Base-by-base conservation (phyloP, 2,797 vertebrate species). In the Eulemur albifrons region DNA sequence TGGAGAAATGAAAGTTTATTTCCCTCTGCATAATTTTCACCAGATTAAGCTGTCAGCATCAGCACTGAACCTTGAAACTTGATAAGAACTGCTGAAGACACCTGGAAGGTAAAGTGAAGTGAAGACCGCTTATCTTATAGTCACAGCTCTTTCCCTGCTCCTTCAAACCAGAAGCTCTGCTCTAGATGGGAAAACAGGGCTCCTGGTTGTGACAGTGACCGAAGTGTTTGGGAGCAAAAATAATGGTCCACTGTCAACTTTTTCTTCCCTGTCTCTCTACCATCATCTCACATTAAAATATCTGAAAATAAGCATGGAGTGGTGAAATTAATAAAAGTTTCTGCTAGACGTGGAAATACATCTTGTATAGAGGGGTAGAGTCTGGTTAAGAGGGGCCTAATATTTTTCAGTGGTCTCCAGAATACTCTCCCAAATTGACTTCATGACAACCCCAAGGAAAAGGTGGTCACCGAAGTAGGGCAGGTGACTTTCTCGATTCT, bases 331-430 rank as follows among this genome's bases (percentile, higher is more conserved):
- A 30, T 21, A n/a, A 67, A 50, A 43, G 50, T 50, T 70, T 45
- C 45, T 40, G n/a, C 14, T 30, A 32, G 21, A 18, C 1, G 4
- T 75, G 70, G 67, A 52, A 59, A 61, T 11, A 2, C 6, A 17
- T 35, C 61, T 67, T 21, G 27, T 23, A 6, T 2, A 21, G 32
- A 69, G 4, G 30, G 30, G 0, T 4, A 38, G 25, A 2, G 0
- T 52, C 38, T 14, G 27, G 30, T 77, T 32, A 0, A 95, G 27
- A 15, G 40, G 14, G 15, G 18, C 11, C 40, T 21, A 0, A 14
- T 25, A 27, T 25, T 72, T 83, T 50, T 54, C 30, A 73, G 73
- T 2, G 25, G 32, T 12, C 14, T 72, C 21, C 57, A 80, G 59
- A 76, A 92, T 32, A 35, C 1, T 72, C 25, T n/a, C 65, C 30